Evolutionary conservation across 2,113 vertebrate species (phyloP).

Genomic region (Talpa occidentalis): DNA sequence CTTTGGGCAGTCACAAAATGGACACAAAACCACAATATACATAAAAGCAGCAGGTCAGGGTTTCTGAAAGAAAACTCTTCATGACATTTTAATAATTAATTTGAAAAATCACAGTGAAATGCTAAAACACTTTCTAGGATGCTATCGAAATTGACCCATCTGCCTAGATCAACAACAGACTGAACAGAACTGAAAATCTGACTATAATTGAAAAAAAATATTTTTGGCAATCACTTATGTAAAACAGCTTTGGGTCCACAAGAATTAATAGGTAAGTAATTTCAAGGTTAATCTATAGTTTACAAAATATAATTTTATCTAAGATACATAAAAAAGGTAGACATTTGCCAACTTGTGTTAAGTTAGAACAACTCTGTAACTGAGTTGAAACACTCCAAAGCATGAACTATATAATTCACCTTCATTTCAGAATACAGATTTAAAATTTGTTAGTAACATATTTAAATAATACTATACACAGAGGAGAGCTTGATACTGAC

Average conservation of each 20-base stretch:
- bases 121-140: slow-evolving; percentile 52
- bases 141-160: slow-evolving; percentile 45
- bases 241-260: neutral
- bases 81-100: slow-evolving; percentile 42
- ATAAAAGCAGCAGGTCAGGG: neutral
- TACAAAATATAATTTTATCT: neutral
- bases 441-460: slow-evolving; percentile 15
- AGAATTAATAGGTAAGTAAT: slow-evolving; percentile 3
- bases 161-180: slow-evolving; percentile 56
- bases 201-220: slow-evolving; percentile 4
- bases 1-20: neutral
- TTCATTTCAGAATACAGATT: neutral
- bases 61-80: neutral
- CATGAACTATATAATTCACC: neutral
- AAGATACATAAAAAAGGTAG: neutral
- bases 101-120: slow-evolving; percentile 42
- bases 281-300: slow-evolving; percentile 52
- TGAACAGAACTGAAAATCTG: neutral
- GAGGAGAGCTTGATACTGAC: neutral
- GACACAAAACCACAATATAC: neutral
- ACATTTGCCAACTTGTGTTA: neutral
- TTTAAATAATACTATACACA: slow-evolving; percentile 11
- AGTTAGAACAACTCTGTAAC: neutral
- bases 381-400: neutral
- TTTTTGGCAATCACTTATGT: neutral